Base-by-base conservation (phyloP, 1,140 invertebrate genomes). In the Lerema accius region DNA sequence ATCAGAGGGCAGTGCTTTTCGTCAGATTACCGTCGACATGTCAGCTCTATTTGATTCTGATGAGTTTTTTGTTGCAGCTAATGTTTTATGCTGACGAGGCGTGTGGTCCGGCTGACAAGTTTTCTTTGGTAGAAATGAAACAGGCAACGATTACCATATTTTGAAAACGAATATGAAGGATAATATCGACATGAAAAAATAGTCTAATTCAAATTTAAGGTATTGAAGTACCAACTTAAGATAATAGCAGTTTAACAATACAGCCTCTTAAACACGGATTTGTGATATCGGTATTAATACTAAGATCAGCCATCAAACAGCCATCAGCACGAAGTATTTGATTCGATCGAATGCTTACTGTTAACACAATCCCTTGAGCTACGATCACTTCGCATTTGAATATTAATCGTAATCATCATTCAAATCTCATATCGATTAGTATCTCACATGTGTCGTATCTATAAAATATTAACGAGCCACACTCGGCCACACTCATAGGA, bases 1-100 rank as follows among this genome's bases (percentile, higher is more conserved):
- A 65, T 59, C 50, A 51, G 50, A 63, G 35, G 40, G 16, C 40
- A 32, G 19, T 42, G 59, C 48, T 51, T 65, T 65, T 65, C 40
- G 56, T 42, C 63, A 59, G 48, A 65, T 65, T 65, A 65, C 19
- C 17, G 59, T 17, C 13, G 63, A 55, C 32, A 45, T 56, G 53
- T 56, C 53, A 56, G 40, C 53, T 56, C 40, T 56, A 43, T 45
- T 56, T 56, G 32, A 14, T 7, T 15, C 10, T 56, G 53, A 56
- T 56, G 40, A 40, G 45, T 56, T 56, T 56, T 55, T 55, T 55
- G 37, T 62, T 16, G 19, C 40, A 37, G 13, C 35, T 14, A 48
- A 11, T 48, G 59, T 35, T 42, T 43, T 23, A 19, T 13, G 17
- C 9, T 51, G 9, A 37, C 50, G 40, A 42, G 39, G 39, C 50